A percentile compares a stretch with the other conserved stretches of the same genome.
phyloP scores from a whole-genome alignment of 2,113 vertebrate species.

The Channa argus region DNA sequence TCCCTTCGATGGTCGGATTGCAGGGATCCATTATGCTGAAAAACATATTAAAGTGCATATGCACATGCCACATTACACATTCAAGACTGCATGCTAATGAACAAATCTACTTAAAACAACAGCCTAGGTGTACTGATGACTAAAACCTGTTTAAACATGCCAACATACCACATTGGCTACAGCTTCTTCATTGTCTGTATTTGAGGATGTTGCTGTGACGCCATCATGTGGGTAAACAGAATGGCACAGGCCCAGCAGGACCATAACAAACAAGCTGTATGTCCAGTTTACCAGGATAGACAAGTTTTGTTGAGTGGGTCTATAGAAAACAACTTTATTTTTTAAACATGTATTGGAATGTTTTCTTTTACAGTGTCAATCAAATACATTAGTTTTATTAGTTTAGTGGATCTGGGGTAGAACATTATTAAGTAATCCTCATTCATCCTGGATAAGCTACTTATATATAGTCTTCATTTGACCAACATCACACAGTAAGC shows the following conservation, averaged over 20 bases:
- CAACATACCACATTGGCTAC: neutral
- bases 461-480: too few species aligned
- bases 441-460: too few species aligned
- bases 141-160: neutral
- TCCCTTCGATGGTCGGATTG: neutral
- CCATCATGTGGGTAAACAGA: conserved; percentile 23
- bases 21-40: neutral
- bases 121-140: too few species aligned
- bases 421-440: too few species aligned
- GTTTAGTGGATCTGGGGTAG: too few species aligned
- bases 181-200: neutral
- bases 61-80: neutral
- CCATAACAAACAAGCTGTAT: too few species aligned
- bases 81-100: neutral
- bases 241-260: conserved; percentile 20
- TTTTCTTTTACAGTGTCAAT: too few species aligned
- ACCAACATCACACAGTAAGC: too few species aligned
- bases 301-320: neutral
- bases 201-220: conserved; percentile 16
- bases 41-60: neutral
- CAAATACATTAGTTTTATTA: too few species aligned
- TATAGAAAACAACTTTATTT: too few species aligned
- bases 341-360: too few species aligned
- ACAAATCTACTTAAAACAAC: neutral
- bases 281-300: neutral